Evolutionary conservation across 2,888 invertebrate genomes (phyloP), one percentile per base, ranked within the genome.

Genomic region (Neoascia interrupta): DNA sequence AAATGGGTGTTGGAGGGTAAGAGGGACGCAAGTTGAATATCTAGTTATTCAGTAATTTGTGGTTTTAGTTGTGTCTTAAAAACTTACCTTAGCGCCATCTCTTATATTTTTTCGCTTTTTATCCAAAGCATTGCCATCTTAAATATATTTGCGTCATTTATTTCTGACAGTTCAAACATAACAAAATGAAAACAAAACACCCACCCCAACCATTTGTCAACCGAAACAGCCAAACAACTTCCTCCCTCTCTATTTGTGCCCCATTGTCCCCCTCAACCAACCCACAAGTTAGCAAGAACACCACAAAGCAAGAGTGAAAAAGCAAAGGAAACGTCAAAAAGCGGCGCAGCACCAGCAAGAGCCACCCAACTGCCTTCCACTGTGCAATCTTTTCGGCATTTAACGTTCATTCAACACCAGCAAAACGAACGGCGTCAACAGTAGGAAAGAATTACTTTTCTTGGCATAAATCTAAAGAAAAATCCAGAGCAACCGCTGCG

Each of bases 261-360:
- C n/a, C n/a, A n/a, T n/a, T n/a, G n/a, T n/a, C n/a, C 36, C 53
- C 49, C 18, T 3, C 8, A 43, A 11, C 18, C 16, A 5, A n/a
- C 26, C 26, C 16, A 6, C 31, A 34, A 34, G 15, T 45, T n/a
- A 19, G 26, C 23, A 51, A 13, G 18, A 51, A 21, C 21, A 21
- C 26, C 8, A 16, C 16, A 28, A 5, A 34, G 26, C 43, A 60
- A 56, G 31, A n/a, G 26, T 28, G 41, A 28, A 39, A 18, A 53
- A 16, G 6, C n/a, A 54, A 58, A 49, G 43, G 68, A 60, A 69
- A 69, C 58, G 58, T 69, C 68, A 69, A 58, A 69, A 68, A 49
- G 8, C 28, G 45, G 43, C 43, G 15, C 54, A 56, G 37, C 58
- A 26, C 51, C 49, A n/a, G n/a, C 16, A 41, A n/a, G 31, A 21